Conservation (phyloP, 2,888 invertebrate species). For the Chrysodeixis includens region DNA sequence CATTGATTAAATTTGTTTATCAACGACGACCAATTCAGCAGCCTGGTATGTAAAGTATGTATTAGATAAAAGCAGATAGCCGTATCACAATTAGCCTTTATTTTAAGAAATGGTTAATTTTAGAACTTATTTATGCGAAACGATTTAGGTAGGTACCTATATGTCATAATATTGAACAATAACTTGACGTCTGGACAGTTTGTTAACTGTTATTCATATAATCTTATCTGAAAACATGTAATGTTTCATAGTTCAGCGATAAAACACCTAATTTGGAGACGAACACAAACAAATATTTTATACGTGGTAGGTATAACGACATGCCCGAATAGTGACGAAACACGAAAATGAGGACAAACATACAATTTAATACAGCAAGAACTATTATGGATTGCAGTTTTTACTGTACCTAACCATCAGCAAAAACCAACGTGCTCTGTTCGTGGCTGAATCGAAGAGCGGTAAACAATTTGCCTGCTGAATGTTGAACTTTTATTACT, state of each 20-base stretch:
- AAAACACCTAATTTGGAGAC: constrained; percentile 65
- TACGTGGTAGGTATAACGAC: constrained; percentile 16
- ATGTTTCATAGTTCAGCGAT: constrained; percentile 42
- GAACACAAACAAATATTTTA: constrained; percentile 17
- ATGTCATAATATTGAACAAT: constrained; percentile 22
- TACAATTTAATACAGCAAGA: constrained; percentile 21
- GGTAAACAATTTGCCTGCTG: constrained; percentile 19
- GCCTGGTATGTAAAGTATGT: not conserved
- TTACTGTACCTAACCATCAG: constrained; percentile 23
- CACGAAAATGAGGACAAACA: constrained; percentile 6
- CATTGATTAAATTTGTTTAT: not conserved
- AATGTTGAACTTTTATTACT: constrained; percentile 22
- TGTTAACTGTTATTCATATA: constrained; percentile 26
- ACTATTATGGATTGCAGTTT: constrained; percentile 21
- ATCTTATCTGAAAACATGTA: constrained; percentile 53
- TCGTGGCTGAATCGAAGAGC: constrained; percentile 19
- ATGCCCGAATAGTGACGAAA: constrained; percentile 14
- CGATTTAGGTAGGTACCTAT: too few species aligned
- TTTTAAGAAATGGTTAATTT: constrained; percentile 22
- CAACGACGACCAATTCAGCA: not conserved
- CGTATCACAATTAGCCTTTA: constrained; percentile 25
- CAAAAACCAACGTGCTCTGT: constrained; percentile 34
- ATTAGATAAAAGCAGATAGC: constrained; percentile 13
- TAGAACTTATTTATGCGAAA: constrained; percentile 5
- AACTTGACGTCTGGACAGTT: constrained; percentile 18